A percentile compares a stretch with the other conserved stretches of the same genome.
phyloP scores from a whole-genome alignment of 1,140 invertebrate genomes.

The Lepidurus apus region DNA sequence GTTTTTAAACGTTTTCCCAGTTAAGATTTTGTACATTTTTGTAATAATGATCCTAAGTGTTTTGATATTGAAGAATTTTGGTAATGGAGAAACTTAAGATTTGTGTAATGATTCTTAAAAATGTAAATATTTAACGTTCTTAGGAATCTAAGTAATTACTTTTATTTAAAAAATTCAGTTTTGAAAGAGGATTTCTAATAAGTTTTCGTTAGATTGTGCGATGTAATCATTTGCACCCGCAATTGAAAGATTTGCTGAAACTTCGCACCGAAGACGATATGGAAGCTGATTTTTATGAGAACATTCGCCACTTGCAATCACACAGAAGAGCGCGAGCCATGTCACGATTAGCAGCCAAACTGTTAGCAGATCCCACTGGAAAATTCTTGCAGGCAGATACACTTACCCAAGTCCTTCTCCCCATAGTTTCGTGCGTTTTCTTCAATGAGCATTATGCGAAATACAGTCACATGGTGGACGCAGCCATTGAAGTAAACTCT shows the following conservation, averaged over 20 bases:
- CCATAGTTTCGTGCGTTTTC: constrained; percentile 72
- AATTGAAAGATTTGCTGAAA: constrained; percentile 64
- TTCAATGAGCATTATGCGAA: constrained; percentile 66
- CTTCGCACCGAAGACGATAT: constrained; percentile 65
- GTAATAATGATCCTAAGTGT: too few relatives aligned
- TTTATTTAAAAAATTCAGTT: background rate
- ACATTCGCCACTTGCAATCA: constrained; percentile 77
- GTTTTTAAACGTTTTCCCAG: too few relatives aligned
- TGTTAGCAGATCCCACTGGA: constrained; percentile 32
- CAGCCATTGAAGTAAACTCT: constrained; percentile 52
- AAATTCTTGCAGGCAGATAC: constrained; percentile 60
- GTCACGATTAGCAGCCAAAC: constrained; percentile 46
- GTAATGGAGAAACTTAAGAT: too few relatives aligned
- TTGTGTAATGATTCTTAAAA: too few relatives aligned
- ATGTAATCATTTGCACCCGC: constrained; percentile 50
- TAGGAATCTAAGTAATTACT: background rate
- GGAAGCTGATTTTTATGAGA: constrained; percentile 92
- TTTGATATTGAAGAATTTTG: too few relatives aligned
- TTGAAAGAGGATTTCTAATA: background rate
- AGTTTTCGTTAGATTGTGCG: constrained; percentile 28
- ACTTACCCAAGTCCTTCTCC: constrained; percentile 76
- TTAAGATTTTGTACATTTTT: too few relatives aligned
- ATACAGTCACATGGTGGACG: constrained; percentile 76
- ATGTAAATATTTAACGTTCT: too few relatives aligned
- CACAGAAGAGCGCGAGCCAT: constrained; percentile 75